Evolutionary conservation across 2,888 invertebrate species (phyloP), one percentile per base, ranked within the genome.

Genomic region (Podotricha telesiphe): DNA sequence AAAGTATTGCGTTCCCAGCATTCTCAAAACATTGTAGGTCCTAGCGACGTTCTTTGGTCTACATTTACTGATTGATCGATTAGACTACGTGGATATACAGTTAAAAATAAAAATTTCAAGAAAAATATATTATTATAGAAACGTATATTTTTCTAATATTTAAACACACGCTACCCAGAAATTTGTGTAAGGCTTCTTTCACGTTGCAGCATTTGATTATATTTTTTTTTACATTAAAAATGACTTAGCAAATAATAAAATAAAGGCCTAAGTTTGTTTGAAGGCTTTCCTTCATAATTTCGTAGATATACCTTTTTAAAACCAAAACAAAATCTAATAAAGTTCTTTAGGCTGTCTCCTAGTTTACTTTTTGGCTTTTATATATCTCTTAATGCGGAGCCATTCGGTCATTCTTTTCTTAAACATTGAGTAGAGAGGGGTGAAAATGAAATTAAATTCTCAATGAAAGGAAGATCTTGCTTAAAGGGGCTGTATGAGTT

Each of bases 361-460:
- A 85, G 84, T 83, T 83, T 79, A 80, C 80, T 78, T 72, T 73
- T 79, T 78, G 76, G 84, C 81, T 80, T 82, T 80, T 80, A 50
- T 66, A 80, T 80, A 80, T 85, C 85, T 78, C 78, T 77, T 80
- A 79, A 76, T 78, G 80, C 79, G 73, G 82, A 87, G 91, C 88
- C 89, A 86, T 82, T 84, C 83, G 86, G 89, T 90, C 90, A 90
- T 89, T 91, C 89, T 91, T 90, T 88, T 87, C 88, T 88, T 85
- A 85, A 87, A 81, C 79, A 76, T 80, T 76, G 76, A 68, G 65
- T 63, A 63, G 84, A 85, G 88, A 89, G 91, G 91, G 91, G 93
- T 90, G 92, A 88, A 87, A 88, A 91, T 89, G 88, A 92, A 92
- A 93, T 93, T 90, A 92, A 91, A 92, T 91, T 90, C 87, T 86